Conservation (phyloP, 2,888 invertebrate species). For the Allolobophora icterica region DNA sequence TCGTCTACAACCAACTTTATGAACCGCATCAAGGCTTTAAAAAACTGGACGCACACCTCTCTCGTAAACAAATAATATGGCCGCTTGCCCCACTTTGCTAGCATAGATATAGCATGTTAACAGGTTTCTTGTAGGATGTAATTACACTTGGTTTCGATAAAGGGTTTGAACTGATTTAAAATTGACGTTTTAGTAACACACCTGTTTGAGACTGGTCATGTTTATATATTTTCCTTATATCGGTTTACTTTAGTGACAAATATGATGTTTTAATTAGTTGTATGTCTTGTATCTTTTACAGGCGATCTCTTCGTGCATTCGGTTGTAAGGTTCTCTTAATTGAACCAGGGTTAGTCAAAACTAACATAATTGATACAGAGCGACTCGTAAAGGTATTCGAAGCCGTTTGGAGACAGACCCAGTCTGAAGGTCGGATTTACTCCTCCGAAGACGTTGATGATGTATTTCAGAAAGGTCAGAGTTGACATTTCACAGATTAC, state of each 20-base stretch:
- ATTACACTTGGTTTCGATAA: too few relatives aligned
- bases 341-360: neutral
- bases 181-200: neutral
- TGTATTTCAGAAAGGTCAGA: neutral
- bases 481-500: neutral
- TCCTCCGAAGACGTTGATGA: neutral
- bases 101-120: too few relatives aligned
- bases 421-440: neutral
- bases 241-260: neutral
- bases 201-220: too few relatives aligned
- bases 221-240: neutral
- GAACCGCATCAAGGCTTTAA: too few relatives aligned
- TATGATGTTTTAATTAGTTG: neutral
- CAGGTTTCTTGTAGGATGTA: too few relatives aligned
- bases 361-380: neutral
- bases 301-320: neutral
- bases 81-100: too few relatives aligned
- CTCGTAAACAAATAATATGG: too few relatives aligned
- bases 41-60: too few relatives aligned
- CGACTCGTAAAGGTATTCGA: neutral
- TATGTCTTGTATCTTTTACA: neutral
- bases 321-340: slow-evolving; percentile 12
- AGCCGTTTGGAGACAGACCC: neutral
- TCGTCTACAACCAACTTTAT: too few relatives aligned
- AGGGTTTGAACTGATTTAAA: too few relatives aligned